These are phyloP conservation scores for Brachystomella parvula DNA, from an alignment of 1,140 invertebrate genomes.

Conservation along the genomic window DNA sequence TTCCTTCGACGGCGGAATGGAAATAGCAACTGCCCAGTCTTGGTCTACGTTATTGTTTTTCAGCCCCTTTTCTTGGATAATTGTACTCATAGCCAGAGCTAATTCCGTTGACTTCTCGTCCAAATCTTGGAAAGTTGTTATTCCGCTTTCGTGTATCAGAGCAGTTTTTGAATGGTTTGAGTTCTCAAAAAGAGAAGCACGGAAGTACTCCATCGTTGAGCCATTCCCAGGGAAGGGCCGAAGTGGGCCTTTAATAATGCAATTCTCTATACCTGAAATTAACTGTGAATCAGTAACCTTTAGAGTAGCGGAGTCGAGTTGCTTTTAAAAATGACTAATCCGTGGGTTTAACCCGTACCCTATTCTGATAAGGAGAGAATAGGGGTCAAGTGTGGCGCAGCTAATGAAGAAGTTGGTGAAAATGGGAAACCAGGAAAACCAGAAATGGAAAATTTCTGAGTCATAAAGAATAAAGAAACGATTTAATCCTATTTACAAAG, in stretches of 20 bases:
- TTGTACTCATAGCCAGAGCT: background rate
- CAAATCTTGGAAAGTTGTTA: constrained; percentile 8
- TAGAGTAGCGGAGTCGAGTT: no score
- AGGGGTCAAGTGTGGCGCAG: no score
- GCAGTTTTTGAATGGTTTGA: constrained; percentile 1
- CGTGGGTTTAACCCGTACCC: no score
- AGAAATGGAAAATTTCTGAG: no score
- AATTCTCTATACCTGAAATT: constrained; percentile 15
- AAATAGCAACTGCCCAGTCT: constrained; percentile 53
- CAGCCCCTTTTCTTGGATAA: background rate
- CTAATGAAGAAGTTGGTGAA: no score
- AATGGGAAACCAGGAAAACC: no score
- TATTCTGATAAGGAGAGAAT: no score
- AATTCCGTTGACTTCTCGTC: constrained; percentile 19
- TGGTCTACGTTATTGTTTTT: constrained; percentile 21
- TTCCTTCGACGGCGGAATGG: constrained; percentile 62
- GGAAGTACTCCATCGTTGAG: constrained; percentile 17
- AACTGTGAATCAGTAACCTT: background rate
- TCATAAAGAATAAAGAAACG: no score
- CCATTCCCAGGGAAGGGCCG: constrained; percentile 25
- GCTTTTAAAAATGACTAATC: no score
- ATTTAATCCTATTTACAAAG: no score
- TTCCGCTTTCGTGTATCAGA: constrained; percentile 15
- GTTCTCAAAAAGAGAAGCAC: background rate
- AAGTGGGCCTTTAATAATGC: constrained; percentile 17